A percentile compares a stretch with the other conserved stretches of the same genome.
phyloP scores from a whole-genome alignment of 1,140 invertebrate genomes.

The Drosophila auraria region DNA sequence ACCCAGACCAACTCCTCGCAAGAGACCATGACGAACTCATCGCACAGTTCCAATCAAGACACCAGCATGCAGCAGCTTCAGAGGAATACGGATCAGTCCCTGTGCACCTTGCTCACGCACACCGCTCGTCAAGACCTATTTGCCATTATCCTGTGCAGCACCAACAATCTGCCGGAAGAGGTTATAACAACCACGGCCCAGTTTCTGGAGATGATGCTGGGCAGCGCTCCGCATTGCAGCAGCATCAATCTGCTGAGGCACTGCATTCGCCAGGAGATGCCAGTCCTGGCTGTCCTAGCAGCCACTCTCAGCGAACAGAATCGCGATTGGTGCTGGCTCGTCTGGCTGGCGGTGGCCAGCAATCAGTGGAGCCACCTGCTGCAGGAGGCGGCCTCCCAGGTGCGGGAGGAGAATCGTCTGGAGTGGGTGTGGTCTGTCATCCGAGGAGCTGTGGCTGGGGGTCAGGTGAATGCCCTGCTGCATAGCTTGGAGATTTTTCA shows the following conservation, averaged over 20 bases:
- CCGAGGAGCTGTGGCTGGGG: constrained; percentile 79
- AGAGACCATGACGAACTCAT: constrained; percentile 72
- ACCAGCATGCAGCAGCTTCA: constrained; percentile 45
- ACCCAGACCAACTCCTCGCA: constrained; percentile 65
- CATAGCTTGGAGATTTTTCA: constrained; percentile 87
- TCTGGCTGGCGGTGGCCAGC: constrained; percentile 86
- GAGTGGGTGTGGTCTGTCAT: constrained; percentile 75
- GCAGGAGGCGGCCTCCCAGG: constrained; percentile 8
- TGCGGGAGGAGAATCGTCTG: constrained; percentile 31
- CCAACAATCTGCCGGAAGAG: constrained; percentile 53
- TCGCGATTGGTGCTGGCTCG: constrained; percentile 86
- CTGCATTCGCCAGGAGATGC: constrained; percentile 71
- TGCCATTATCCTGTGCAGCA: constrained; percentile 72
- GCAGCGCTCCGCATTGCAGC: constrained; percentile 67
- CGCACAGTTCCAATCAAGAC: constrained; percentile 61
- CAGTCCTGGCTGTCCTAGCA: constrained; percentile 87
- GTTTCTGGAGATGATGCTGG: constrained; percentile 68
- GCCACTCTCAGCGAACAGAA: constrained; percentile 72
- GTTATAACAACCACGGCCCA: constrained; percentile 16
- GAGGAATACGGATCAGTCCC: constrained; percentile 38
- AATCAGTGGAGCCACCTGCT: constrained; percentile 79
- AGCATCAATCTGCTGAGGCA: constrained; percentile 84
- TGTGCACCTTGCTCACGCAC: constrained; percentile 54
- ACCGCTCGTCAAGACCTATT: constrained; percentile 68
- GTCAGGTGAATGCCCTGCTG: constrained; percentile 85